These are phyloP conservation scores for Conus betulinus DNA, from an alignment of 1,140 invertebrate species.

Conservation along the genomic window DNA sequence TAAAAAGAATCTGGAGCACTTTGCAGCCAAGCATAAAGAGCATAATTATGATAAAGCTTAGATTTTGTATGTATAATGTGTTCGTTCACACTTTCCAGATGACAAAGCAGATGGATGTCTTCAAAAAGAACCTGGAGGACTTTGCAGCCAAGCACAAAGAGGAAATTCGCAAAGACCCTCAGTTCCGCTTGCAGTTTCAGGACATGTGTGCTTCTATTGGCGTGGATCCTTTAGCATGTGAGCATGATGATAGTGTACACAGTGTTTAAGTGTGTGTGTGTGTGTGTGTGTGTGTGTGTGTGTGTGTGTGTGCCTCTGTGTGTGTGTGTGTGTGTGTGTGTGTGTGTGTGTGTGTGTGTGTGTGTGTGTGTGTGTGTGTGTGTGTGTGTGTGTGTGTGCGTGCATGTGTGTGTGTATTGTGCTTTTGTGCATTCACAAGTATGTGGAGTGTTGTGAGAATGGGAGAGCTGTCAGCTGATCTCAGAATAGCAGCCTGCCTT, in stretches of 20 bases:
- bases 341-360: constrained; percentile 4
- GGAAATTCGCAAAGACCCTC: constrained; percentile 94
- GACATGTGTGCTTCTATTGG: constrained; percentile 99
- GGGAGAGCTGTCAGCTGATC: too few relatives aligned
- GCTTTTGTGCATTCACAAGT: too few relatives aligned
- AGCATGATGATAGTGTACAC: constrained; percentile 67
- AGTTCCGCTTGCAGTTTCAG: constrained; percentile 97
- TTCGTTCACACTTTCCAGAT: constrained; percentile 80
- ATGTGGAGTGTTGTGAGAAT: too few relatives aligned
- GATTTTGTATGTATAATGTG: too few relatives aligned
- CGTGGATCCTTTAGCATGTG: constrained; percentile 98
- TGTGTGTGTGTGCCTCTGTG: background rate
- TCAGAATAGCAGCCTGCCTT: too few relatives aligned
- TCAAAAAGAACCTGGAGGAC: constrained; percentile 94
- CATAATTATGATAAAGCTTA: too few relatives aligned
- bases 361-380: too few relatives aligned
- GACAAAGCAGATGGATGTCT: constrained; percentile 95
- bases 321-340: background rate
- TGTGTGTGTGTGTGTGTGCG: background rate
- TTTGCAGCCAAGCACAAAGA: constrained; percentile 94
- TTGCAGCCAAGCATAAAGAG: too few relatives aligned
- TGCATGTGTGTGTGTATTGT: too few relatives aligned
- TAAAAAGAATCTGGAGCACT: too few relatives aligned
- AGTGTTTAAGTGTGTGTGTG: too few relatives aligned
- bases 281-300: background rate